Evolutionary conservation across 2,888 invertebrate species (phyloP).

Genomic region (Charanyca ferruginea): DNA sequence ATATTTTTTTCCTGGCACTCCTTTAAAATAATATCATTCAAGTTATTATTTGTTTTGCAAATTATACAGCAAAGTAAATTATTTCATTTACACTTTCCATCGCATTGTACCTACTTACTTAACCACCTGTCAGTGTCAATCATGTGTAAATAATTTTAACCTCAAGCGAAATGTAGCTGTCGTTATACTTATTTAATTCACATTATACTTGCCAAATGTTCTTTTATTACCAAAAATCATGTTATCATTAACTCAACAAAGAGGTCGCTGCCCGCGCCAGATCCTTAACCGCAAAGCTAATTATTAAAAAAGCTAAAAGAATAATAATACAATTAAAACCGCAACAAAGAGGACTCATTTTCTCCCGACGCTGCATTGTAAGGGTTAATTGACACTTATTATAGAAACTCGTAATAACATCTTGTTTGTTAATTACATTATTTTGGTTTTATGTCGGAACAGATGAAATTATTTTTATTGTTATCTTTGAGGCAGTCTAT

Average conservation of each 20-base stretch:
- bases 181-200: conserved; percentile 44
- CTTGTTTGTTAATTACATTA: conserved; percentile 47
- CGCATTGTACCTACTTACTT: conserved; percentile 17
- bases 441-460: conserved; percentile 37
- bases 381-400: conserved; percentile 70
- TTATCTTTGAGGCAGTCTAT: conserved; percentile 26
- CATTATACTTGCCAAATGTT: conserved; percentile 67
- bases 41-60: conserved; percentile 38
- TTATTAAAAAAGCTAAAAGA: conserved; percentile 55
- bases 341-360: conserved; percentile 72
- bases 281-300: conserved; percentile 54
- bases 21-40: conserved; percentile 21
- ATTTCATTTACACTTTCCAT: conserved; percentile 48
- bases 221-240: conserved; percentile 70
- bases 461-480: conserved; percentile 21
- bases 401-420: conserved; percentile 56
- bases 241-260: conserved; percentile 73
- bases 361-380: conserved; percentile 64
- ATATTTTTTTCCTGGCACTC: conserved; percentile 2
- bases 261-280: conserved; percentile 39
- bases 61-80: conserved; percentile 28
- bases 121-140: conserved; percentile 60
- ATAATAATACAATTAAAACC: conserved; percentile 79
- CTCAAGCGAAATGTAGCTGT: conserved; percentile 40
- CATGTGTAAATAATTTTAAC: conserved; percentile 57